A percentile compares a stretch with the other conserved stretches of the same genome.
phyloP scores from a whole-genome alignment of 1,140 invertebrate species.

The Scaptodrosophila lebanonensis region DNA sequence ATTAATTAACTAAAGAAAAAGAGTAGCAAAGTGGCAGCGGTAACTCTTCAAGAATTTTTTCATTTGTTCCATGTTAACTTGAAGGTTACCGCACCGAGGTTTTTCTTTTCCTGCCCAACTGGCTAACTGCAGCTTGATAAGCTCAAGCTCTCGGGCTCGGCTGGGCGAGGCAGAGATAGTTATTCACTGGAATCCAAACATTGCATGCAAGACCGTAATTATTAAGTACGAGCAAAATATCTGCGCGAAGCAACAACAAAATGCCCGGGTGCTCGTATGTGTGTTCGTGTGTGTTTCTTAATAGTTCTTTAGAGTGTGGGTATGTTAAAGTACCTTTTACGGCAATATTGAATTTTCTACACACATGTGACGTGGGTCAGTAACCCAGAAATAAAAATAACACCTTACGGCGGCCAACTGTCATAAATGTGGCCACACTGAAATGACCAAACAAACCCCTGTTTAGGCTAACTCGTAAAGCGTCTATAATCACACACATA shows the following conservation, averaged over 20 bases:
- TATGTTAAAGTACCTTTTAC: constrained; percentile 63
- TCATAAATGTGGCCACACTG: constrained; percentile 67
- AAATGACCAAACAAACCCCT: constrained; percentile 25
- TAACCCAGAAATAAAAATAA: constrained; percentile 75
- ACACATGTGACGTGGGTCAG: constrained; percentile 74
- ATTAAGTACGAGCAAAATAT: constrained; percentile 62
- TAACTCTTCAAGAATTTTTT: constrained; percentile 68
- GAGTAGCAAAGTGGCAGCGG: constrained; percentile 33
- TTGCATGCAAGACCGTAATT: constrained; percentile 74
- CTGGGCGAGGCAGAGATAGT: constrained; percentile 26
- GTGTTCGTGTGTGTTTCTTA: constrained; percentile 64
- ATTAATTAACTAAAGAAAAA: constrained; percentile 60
- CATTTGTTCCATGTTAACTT: constrained; percentile 65
- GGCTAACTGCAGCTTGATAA: constrained; percentile 9
- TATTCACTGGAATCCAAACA: constrained; percentile 69
- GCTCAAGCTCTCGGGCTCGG: constrained; percentile 16
- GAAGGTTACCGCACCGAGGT: constrained; percentile 47
- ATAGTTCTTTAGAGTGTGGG: constrained; percentile 72
- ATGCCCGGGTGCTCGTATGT: constrained; percentile 1
- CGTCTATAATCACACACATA: neutral
- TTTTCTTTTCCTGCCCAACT: constrained; percentile 6
- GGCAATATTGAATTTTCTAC: constrained; percentile 75
- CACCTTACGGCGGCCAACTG: constrained; percentile 64
- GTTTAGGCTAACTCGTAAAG: constrained; percentile 61
- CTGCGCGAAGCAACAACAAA: constrained; percentile 4